Base-by-base conservation (phyloP, 1,140 invertebrate species). In the Euura saliciscinereae region DNA sequence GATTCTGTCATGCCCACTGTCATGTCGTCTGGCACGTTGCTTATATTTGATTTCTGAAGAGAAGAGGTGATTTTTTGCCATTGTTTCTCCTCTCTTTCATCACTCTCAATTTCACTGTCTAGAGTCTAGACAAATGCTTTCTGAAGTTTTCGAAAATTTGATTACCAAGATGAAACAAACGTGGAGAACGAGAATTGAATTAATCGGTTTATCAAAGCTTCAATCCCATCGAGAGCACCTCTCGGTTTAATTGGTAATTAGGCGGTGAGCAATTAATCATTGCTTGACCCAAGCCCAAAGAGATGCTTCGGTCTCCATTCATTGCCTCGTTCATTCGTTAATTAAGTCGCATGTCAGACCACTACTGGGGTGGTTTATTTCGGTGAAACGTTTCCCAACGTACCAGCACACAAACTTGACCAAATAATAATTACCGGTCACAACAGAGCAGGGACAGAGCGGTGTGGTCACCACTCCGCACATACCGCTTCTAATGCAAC, bases 331-430 rank as follows among this genome's bases (percentile, higher is more conserved):
- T 73, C 73, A 80, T 81, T 78, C 73, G 77, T 81, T 81, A 80
- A 81, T 81, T 77, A 81, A 81, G 80, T 81, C 80, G 77, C 78
- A 75, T 80, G 79, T 81, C 77, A 71, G 72, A 71, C 75, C 8
- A n/a, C 6, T 28, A 28, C 28, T 28, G 28, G 51, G 51, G 8
- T 59, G 51, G 8, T 4, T 59, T n/a, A 59, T 59, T 59, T n/a
- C 8, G 51, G 51, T 59, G 51, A 59, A 59, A 6, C 51, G 51
- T 11, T 59, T 8, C 51, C 8, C 51, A 59, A 59, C 51, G 51
- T 11, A 59, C 51, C 51, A 6, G 8, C 51, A 3, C 51, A n/a
- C 13, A 59, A 59, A 59, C 51, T 59, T 4, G 51, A 59, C 51
- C 51, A 59, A 3, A 59, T 59, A 59, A 59, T 59, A 59, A 59